Evolutionary conservation across 2,888 invertebrate genomes (phyloP).

Genomic region (Choristoneura rosaceana): DNA sequence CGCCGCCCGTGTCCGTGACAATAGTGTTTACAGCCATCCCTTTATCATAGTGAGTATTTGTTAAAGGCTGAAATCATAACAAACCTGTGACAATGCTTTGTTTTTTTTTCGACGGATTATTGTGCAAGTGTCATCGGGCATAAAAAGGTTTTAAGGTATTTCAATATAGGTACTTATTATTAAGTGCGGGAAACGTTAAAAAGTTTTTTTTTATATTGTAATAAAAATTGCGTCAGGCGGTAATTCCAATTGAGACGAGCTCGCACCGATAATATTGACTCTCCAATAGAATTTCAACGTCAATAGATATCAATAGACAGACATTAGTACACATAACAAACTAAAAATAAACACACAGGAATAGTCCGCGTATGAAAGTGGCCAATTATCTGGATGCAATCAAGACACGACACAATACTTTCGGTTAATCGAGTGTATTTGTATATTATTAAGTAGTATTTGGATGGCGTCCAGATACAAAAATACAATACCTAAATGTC

Average conservation of each 20-base stretch:
- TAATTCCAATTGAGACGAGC: neutral
- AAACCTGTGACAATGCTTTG: neutral
- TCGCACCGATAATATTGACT: neutral
- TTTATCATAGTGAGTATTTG: conserved; percentile 22
- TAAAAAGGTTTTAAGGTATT: neutral
- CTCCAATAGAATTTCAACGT: neutral
- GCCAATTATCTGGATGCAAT: conserved; percentile 14
- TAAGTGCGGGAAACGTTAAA: neutral
- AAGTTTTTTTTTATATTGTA: neutral
- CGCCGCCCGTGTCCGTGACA: conserved; percentile 28
- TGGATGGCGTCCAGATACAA: conserved; percentile 80
- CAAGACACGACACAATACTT: conserved; percentile 17
- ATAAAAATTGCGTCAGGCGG: neutral
- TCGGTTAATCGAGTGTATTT: conserved; percentile 38
- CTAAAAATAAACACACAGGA: conserved; percentile 27
- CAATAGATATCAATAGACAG: conserved; percentile 3
- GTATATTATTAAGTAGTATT: conserved; percentile 54
- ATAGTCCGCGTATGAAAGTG: conserved; percentile 26
- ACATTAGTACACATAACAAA: conserved; percentile 3
- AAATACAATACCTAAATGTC: conserved; percentile 80
- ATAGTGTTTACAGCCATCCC: conserved; percentile 2
- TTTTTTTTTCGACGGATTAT: neutral
- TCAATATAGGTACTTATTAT: neutral
- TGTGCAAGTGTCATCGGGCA: neutral
- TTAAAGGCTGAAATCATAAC: neutral